Percentiles rank a stretch among this genome's conserved stretches.
These are phyloP conservation scores for Herpetotheres cachinnans DNA, from an alignment of 2,113 vertebrate genomes.

Conservation along the genomic window DNA sequence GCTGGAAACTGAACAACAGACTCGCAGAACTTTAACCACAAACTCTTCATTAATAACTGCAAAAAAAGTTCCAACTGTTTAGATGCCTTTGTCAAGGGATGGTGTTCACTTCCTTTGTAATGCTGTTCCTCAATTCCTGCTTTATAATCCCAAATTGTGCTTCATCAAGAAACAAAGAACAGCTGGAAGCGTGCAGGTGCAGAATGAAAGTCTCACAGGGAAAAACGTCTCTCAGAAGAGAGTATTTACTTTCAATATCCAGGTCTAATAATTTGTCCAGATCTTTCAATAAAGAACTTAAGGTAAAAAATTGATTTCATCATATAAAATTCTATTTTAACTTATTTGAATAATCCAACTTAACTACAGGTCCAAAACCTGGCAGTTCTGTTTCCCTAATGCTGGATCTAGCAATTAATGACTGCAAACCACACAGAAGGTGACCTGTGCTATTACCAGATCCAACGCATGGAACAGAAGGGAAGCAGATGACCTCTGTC, in stretches of 20 bases:
- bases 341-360: background rate
- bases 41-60: rapidly evolving
- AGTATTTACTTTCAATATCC: background rate
- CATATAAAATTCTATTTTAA: background rate
- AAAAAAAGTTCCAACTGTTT: background rate
- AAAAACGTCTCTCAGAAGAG: background rate
- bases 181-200: background rate
- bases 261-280: background rate
- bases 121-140: background rate
- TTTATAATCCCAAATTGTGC: background rate
- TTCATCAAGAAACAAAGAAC: background rate
- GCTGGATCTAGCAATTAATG: background rate
- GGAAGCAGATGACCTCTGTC: background rate
- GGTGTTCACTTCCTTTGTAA: background rate
- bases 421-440: background rate
- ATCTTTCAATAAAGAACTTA: background rate
- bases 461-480: background rate
- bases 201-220: background rate
- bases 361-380: background rate
- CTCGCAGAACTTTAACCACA: background rate
- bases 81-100: background rate
- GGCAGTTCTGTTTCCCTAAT: background rate
- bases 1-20: background rate
- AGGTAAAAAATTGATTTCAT: background rate
- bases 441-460: background rate